Conservation (phyloP, 2,797 vertebrate genomes). For the Syngnathus rostellatus region DNA sequence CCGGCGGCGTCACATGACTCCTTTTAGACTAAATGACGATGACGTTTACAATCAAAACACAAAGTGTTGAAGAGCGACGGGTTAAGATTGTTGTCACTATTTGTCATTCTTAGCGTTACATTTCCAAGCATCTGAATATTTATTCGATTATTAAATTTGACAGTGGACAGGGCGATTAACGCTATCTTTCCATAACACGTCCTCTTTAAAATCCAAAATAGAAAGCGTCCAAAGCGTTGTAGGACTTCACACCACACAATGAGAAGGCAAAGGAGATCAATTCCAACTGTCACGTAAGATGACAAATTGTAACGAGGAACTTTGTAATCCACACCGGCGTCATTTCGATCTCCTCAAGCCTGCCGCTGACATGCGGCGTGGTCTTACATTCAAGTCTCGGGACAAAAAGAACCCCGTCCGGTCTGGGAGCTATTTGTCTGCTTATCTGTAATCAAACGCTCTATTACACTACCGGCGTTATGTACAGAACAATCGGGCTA, state of each 20-base stretch:
- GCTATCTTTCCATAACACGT: not conserved
- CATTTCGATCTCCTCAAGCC: slow-evolving; percentile 47
- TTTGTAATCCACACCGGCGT: slow-evolving; percentile 63
- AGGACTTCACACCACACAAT: slow-evolving; percentile 51
- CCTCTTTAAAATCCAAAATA: not conserved
- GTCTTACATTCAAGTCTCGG: slow-evolving; percentile 64
- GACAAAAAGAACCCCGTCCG: slow-evolving; percentile 63
- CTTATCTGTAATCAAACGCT: slow-evolving; percentile 79
- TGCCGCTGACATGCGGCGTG: slow-evolving; percentile 42
- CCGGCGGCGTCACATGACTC: slow-evolving; percentile 76
- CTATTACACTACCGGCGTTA: slow-evolving; percentile 68
- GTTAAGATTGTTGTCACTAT: not conserved
- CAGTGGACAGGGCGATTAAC: too few species aligned
- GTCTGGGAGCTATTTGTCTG: slow-evolving; percentile 65
- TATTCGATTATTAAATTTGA: not conserved
- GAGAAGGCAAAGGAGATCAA: slow-evolving; percentile 61
- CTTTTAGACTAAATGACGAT: slow-evolving; percentile 87
- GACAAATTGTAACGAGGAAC: slow-evolving; percentile 72
- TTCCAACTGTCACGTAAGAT: slow-evolving; percentile 66
- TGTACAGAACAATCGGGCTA: slow-evolving; percentile 64
- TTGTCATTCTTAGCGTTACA: not conserved
- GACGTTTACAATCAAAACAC: slow-evolving; percentile 93
- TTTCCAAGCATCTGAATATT: not conserved
- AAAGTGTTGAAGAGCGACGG: slow-evolving; percentile 78
- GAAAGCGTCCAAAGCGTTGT: slow-evolving; percentile 29